These are phyloP conservation scores for Lasius platythorax DNA, from an alignment of 2,888 invertebrate genomes.

Conservation along the genomic window DNA sequence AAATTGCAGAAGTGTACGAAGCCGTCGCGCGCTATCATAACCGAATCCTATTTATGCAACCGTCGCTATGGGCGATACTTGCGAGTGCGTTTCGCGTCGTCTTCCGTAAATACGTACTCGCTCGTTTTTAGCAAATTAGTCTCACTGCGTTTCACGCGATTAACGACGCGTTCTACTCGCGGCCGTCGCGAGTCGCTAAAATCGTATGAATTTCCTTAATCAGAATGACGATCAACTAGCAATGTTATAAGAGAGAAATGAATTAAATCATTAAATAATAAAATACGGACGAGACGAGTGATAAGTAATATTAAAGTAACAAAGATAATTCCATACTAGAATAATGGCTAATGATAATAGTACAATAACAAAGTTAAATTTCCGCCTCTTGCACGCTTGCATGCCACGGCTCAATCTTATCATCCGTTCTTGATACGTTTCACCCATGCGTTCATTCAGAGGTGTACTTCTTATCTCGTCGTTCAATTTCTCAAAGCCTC, in stretches of 20 bases:
- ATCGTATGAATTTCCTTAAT: neutral
- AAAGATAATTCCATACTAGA: neutral
- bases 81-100: constrained; percentile 22
- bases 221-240: neutral
- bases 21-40: constrained; percentile 49
- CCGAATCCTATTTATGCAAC: constrained; percentile 50
- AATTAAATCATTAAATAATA: constrained; percentile 14
- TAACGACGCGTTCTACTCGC: constrained; percentile 37
- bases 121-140: constrained; percentile 47
- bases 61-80: constrained; percentile 4
- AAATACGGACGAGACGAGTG: neutral
- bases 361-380: neutral
- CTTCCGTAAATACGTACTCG: constrained; percentile 15
- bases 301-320: neutral
- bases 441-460: neutral
- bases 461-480: neutral
- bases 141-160: constrained; percentile 32
- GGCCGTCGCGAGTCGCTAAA: neutral
- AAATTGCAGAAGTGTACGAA: constrained; percentile 53
- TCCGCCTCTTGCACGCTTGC: neutral
- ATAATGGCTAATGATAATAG: neutral
- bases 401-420: neutral
- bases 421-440: neutral
- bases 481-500: neutral
- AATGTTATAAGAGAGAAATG: neutral